Evolutionary conservation across 1,140 invertebrate genomes (phyloP), one percentile per base, ranked within the genome.

Genomic region (Hyles euphorbiae): DNA sequence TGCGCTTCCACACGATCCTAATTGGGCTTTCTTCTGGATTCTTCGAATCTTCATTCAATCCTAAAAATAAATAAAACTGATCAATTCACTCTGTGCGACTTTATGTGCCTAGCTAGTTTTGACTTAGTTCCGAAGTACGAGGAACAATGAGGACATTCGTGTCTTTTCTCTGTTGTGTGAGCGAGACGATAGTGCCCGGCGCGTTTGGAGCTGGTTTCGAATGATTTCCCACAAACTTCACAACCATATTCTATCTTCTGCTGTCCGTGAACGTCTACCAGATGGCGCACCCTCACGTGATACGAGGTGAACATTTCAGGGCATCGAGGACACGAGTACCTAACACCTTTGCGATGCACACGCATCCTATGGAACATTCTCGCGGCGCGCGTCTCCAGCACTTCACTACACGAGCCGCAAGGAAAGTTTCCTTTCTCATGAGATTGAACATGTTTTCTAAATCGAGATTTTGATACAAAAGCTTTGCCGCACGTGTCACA

Each of bases 391-490:
- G 85, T 89, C 2, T 87, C 76, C 70, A 91, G 95, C 1, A 92
- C 90, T 67, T 96, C 96, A 9, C 89, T 90, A 74, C 96, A 97
- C n/a, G 93, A 90, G 52, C 94, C 93, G 75, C 96, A 97, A 58
- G 94, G 91, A 74, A 95, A 96, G 32, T 32, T 74, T 1, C 83
- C 83, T 3, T 67, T 71, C 60, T 88, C 83, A 10, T 94, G 93
- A 5, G 91, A 90, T 65, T 91, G 91, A 1, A 90, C 76, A 56
- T 92, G 91, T 9, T 85, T 88, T 32, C 91, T 88, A 59, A 91
- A 89, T 34, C 90, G 78, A 7, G 90, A 89, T 63, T 90, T 90
- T 0, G 90, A 90, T 3, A 89, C 91, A 75, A 91, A 93, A 65
- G 78, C 88, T 53, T 92, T 92, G 2, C 92, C 91, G 72, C 95